phyloP scores from a whole-genome alignment of 2,888 invertebrate species.

The Atrina japonica region DNA sequence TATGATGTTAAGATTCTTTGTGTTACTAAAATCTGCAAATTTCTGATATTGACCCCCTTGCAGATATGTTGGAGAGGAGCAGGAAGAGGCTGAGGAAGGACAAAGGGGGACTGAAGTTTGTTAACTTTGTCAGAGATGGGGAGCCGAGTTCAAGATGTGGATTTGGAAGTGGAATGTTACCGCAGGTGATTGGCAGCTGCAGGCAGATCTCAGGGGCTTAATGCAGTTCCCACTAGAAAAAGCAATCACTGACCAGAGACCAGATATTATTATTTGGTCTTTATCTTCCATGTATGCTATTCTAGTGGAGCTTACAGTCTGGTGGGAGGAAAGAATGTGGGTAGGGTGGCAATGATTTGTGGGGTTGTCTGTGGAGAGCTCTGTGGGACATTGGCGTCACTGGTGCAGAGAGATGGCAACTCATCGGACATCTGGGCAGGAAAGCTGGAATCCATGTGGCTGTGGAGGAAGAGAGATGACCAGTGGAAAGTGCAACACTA shows the following conservation, averaged over 20 bases:
- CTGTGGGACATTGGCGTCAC: constrained; percentile 2
- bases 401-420: not conserved
- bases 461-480: constrained; percentile 11
- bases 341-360: constrained; percentile 29
- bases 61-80: constrained; percentile 15
- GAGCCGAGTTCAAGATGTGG: not conserved
- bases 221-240: constrained; percentile 16
- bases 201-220: not conserved
- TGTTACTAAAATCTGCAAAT: no score
- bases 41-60: no score
- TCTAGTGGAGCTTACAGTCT: not conserved
- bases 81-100: constrained; percentile 5
- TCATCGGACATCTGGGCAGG: not conserved
- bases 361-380: constrained; percentile 19
- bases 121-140: constrained; percentile 14
- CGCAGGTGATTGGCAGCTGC: not conserved
- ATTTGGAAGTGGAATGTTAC: not conserved
- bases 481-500: constrained; percentile 19
- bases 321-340: constrained; percentile 13
- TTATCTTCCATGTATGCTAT: constrained; percentile 1
- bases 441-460: constrained; percentile 13
- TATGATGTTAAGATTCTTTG: constrained; percentile 10
- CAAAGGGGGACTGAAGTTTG: constrained; percentile 15
- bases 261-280: constrained; percentile 14
- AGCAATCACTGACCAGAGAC: constrained; percentile 12